Base-by-base conservation (phyloP, 2,888 invertebrate genomes). In the Priocnemis perturbator region DNA sequence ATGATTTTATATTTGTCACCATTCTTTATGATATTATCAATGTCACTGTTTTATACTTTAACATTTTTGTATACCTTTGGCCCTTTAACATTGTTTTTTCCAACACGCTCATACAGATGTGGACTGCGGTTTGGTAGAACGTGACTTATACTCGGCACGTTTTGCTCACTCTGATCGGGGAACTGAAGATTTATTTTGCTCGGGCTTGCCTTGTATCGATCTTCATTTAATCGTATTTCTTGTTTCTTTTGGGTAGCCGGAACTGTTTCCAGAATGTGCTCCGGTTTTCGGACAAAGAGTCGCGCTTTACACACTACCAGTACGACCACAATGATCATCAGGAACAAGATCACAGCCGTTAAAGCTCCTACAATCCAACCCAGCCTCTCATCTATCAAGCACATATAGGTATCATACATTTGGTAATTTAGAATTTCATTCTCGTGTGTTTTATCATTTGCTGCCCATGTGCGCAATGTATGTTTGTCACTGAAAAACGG, bases 351-450 rank as follows among this genome's bases (percentile, higher is more conserved):
- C 23, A 86, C 53, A 1, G 86, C 83, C 2, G 88, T 88, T 45
- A 87, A 65, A 1, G 86, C 84, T n/a, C 89, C 89, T 14, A 89
- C 88, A 15, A 89, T 83, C 88, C 88, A 88, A 60, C 86, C 86
- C 4, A 89, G 69, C 62, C 76, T 86, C 37, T 86, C 82, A 73
- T 88, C 89, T 88, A 62, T 37, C 11, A 11, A 3, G 7, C 37
- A 37, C 4, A 60, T 23, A 47, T 63, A 62, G 37, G 17, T 14
- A 57, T 9, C 7, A 11, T 15, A 26, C 7, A 23, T 55, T 55
- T 21, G 23, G 15, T 55, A 9, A 21, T 14, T 14, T 26, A 26
- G 3, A 4, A 26, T 26, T 26, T 4, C 26, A 3, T 26, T 26
- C 7, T 26, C 26, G 26, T 26, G 3, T 26, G 26, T 26, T 26